These are phyloP conservation scores for Sciurus niger DNA, from an alignment of 2,113 vertebrate species.

Conservation along the genomic window DNA sequence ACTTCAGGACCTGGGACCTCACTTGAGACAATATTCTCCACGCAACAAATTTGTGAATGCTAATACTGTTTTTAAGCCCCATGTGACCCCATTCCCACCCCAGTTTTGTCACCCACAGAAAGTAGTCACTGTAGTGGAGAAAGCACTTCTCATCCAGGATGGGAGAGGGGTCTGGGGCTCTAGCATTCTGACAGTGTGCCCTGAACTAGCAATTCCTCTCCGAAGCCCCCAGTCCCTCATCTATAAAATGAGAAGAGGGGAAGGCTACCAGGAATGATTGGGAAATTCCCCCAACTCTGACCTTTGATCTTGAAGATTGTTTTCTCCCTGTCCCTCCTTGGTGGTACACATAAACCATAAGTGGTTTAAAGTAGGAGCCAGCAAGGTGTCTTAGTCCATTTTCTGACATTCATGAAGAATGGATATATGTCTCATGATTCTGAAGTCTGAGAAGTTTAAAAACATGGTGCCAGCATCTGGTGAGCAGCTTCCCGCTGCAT, in stretches of 20 bases:
- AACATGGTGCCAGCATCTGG: too few relatives aligned
- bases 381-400: too few relatives aligned
- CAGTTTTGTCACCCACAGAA: background rate
- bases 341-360: background rate
- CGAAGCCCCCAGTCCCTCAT: background rate
- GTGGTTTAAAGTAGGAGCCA: background rate
- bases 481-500: too few relatives aligned
- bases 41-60: too few relatives aligned
- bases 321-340: background rate
- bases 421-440: too few relatives aligned
- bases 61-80: rapidly evolving
- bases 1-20: background rate
- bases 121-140: background rate
- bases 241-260: background rate
- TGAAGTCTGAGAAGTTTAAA: too few relatives aligned
- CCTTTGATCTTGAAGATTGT: background rate
- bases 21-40: background rate
- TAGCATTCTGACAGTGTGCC: rapidly evolving
- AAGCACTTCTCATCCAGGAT: background rate
- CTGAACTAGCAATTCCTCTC: background rate
- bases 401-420: too few relatives aligned
- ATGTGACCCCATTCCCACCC: too few relatives aligned
- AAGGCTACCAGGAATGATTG: background rate
- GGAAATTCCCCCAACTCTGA: background rate
- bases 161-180: background rate